These are phyloP conservation scores for Alviniconcha marisindica DNA, from an alignment of 1,140 invertebrate genomes.

Conservation along the genomic window DNA sequence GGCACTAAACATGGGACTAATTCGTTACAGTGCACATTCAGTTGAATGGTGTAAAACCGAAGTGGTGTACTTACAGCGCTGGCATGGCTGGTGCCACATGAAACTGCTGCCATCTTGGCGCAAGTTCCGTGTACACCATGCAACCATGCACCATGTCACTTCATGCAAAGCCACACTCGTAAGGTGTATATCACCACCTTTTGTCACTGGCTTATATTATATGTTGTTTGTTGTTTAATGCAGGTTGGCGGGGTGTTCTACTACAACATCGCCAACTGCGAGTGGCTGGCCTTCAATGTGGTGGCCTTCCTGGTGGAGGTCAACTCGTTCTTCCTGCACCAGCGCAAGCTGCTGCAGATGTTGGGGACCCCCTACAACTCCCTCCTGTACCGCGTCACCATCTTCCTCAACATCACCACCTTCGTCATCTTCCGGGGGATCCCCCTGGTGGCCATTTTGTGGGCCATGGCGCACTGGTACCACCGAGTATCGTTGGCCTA, in stretches of 20 bases:
- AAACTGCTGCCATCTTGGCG: too few relatives aligned
- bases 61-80: too few relatives aligned
- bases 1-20: too few relatives aligned
- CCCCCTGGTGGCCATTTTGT: constrained; percentile 58
- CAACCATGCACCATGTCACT: too few relatives aligned
- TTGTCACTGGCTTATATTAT: too few relatives aligned
- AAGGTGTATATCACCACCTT: too few relatives aligned
- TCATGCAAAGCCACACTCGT: too few relatives aligned
- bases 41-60: too few relatives aligned
- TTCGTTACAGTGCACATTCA: too few relatives aligned
- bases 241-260: constrained; percentile 71
- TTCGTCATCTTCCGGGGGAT: constrained; percentile 64
- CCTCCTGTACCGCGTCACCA: constrained; percentile 60
- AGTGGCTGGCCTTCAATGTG: constrained; percentile 67
- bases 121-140: too few relatives aligned
- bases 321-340: constrained; percentile 72
- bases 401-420: constrained; percentile 61
- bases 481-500: constrained; percentile 58
- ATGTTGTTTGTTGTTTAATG: too few relatives aligned
- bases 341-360: constrained; percentile 71
- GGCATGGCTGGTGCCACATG: too few relatives aligned
- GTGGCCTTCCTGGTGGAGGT: constrained; percentile 69
- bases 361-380: constrained; percentile 60
- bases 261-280: constrained; percentile 64
- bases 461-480: constrained; percentile 53